These are phyloP conservation scores for Alosa alosa DNA, from an alignment of 2,113 vertebrate species.

Conservation along the genomic window DNA sequence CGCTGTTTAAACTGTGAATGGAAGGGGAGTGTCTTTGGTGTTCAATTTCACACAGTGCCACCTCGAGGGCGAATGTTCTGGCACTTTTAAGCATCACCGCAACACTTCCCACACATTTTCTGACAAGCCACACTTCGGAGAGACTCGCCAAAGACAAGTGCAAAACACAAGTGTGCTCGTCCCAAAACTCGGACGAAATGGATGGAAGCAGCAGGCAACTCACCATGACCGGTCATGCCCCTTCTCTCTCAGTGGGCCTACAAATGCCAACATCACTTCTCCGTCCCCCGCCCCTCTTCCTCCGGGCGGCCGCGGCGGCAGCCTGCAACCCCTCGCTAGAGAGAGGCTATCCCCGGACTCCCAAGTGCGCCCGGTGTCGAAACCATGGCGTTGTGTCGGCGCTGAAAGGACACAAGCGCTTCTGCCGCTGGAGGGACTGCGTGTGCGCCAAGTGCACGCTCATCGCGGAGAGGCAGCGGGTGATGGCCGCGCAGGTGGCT, in stretches of 20 bases:
- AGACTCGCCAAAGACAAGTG: background rate
- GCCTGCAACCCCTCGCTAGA: slow-evolving; percentile 65
- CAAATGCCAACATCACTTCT: slow-evolving; percentile 69
- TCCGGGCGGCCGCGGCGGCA: slow-evolving; percentile 50
- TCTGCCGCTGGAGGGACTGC: slow-evolving; percentile 89
- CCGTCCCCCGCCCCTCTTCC: slow-evolving; percentile 67
- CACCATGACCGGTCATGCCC: slow-evolving; percentile 50
- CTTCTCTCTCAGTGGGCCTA: slow-evolving; percentile 49
- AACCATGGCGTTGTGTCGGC: slow-evolving; percentile 88
- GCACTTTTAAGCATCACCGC: background rate
- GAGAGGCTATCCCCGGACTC: slow-evolving; percentile 78
- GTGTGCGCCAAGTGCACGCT: slow-evolving; percentile 85
- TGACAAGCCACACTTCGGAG: background rate
- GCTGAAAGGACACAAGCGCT: slow-evolving; percentile 91
- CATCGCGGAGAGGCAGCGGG: slow-evolving; percentile 87
- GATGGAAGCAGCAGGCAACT: slow-evolving; percentile 61
- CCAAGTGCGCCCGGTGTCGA: slow-evolving; percentile 86
- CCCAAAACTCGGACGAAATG: slow-evolving; percentile 55
- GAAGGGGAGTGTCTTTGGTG: slow-evolving; percentile 54
- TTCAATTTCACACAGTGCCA: slow-evolving; percentile 62
- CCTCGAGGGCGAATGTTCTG: slow-evolving; percentile 55
- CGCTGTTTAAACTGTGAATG: background rate
- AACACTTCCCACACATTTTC: background rate
- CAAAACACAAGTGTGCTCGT: background rate
- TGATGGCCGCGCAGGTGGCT: slow-evolving; percentile 92